Percentiles rank a stretch among this genome's conserved stretches.
Conservation (phyloP, 37 sponge, comb jelly and placozoan genomes). For the Eunapius fragilis region DNA sequence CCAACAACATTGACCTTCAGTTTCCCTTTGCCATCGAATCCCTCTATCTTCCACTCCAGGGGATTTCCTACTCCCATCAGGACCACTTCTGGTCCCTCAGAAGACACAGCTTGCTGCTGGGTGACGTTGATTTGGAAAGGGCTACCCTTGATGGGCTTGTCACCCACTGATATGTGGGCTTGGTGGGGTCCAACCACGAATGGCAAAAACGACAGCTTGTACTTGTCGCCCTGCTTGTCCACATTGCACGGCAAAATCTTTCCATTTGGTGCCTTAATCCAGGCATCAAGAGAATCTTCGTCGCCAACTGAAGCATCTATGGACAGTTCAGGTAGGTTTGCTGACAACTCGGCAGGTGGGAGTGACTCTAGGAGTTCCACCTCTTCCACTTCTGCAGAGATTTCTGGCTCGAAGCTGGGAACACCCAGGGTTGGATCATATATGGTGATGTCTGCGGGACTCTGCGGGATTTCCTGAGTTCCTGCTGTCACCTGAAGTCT, state of each 20-base stretch:
- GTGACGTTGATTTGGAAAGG: conserved; percentile 33
- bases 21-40: not conserved
- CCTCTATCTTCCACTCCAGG: not conserved
- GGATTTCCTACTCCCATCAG: not conserved
- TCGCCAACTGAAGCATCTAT: not conserved
- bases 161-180: not conserved
- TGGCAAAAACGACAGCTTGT: not conserved
- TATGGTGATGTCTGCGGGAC: not conserved
- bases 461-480: not conserved
- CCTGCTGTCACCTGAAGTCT: not conserved
- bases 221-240: not conserved
- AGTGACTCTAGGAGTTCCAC: not conserved
- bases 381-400: not conserved
- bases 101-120: not conserved
- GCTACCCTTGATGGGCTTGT: conserved; percentile 26
- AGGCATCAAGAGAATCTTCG: not conserved
- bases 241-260: not conserved
- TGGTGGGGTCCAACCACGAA: not conserved
- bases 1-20: not conserved
- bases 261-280: not conserved
- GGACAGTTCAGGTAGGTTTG: not conserved
- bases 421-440: not conserved
- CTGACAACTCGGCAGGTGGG: not conserved
- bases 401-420: not conserved
- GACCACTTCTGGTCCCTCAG: not conserved